Evolutionary conservation across 64 coral and sea anemone genomes (phyloP).

Genomic region (Dendronephthya gigantea): DNA sequence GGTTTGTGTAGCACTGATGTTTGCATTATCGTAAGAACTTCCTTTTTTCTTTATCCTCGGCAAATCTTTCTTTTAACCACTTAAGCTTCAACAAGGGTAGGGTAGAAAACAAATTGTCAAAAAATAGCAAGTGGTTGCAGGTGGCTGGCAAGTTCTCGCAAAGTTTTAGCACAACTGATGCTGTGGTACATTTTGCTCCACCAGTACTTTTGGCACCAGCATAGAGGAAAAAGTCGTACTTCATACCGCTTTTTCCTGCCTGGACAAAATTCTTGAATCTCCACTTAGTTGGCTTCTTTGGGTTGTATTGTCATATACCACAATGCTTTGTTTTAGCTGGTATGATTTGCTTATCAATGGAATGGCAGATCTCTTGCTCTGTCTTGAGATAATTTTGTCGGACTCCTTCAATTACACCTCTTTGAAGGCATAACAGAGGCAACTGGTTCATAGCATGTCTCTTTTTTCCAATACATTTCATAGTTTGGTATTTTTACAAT

Average conservation of each 20-base stretch:
- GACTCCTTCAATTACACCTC: too few species aligned
- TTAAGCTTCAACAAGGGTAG: neutral
- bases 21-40: neutral
- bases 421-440: too few species aligned
- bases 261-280: neutral
- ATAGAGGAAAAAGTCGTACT: neutral
- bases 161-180: neutral
- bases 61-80: too few species aligned
- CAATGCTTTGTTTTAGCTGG: neutral
- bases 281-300: neutral
- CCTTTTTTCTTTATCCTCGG: neutral
- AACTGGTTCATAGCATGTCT: too few species aligned
- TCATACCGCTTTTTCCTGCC: neutral
- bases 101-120: neutral
- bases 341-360: conserved; percentile 7
- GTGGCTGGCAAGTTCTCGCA: neutral
- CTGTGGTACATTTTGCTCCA: neutral
- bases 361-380: neutral
- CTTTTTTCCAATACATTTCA: too few species aligned
- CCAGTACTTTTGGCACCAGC: neutral
- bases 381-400: too few species aligned
- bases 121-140: neutral
- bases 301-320: neutral
- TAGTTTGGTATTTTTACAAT: too few species aligned
- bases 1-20: neutral